These are phyloP conservation scores for Euborellia annulipes DNA, from an alignment of 1,140 invertebrate genomes.

Conservation along the genomic window DNA sequence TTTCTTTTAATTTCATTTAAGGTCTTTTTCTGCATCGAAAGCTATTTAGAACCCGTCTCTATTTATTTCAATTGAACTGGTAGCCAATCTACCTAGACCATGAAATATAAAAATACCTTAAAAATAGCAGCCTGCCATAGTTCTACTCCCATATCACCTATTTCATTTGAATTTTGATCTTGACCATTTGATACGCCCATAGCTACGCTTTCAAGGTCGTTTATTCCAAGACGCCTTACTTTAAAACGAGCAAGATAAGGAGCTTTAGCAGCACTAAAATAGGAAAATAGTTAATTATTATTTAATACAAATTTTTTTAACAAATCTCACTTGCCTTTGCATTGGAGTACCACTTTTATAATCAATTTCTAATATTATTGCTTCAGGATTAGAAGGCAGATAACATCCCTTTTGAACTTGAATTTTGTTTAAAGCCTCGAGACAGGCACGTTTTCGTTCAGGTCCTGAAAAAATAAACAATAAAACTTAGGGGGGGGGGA, in stretches of 20 bases:
- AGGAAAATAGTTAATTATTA: too few relatives aligned
- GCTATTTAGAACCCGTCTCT: too few relatives aligned
- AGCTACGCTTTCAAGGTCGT: conserved; percentile 69
- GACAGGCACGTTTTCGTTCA: conserved; percentile 85
- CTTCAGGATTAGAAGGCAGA: conserved; percentile 96
- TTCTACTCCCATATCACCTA: conserved; percentile 40
- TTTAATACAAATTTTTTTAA: too few relatives aligned
- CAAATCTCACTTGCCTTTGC: too few relatives aligned
- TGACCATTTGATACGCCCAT: conserved; percentile 40
- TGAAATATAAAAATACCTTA: too few relatives aligned
- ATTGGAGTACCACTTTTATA: conserved; percentile 95
- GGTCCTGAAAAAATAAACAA: conserved; percentile 44
- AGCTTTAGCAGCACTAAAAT: conserved; percentile 84
- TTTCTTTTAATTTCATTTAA: too few relatives aligned
- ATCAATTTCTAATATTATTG: conserved; percentile 94
- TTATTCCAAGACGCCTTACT: conserved; percentile 83
- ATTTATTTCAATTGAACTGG: too few relatives aligned
- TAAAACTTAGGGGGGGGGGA: too few relatives aligned
- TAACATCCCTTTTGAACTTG: conserved; percentile 88
- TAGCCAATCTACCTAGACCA: too few relatives aligned
- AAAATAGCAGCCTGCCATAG: conserved; percentile 97
- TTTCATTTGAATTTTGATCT: conserved; percentile 10
- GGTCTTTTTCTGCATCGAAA: too few relatives aligned
- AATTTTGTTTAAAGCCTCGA: conserved; percentile 76
- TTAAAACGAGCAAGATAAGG: conserved; percentile 91